phyloP scores from a whole-genome alignment of 1,140 invertebrate genomes.

The Contarinia nasturtii region DNA sequence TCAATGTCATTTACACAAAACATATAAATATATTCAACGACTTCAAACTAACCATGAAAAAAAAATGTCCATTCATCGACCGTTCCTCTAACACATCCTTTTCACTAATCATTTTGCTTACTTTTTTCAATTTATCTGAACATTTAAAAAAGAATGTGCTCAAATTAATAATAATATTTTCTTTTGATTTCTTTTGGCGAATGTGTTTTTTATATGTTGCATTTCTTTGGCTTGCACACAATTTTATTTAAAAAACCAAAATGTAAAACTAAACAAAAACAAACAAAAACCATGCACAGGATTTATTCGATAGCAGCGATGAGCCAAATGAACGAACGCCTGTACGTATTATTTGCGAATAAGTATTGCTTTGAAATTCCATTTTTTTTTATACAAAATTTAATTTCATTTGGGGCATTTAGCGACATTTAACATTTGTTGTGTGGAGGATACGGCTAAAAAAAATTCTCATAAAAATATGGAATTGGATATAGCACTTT shows the following conservation, averaged over 20 bases:
- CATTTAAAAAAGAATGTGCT: background rate
- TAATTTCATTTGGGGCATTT: background rate
- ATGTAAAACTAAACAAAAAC: background rate
- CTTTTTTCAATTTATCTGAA: background rate
- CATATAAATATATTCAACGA: no score
- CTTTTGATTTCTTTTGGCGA: background rate
- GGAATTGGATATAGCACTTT: no score
- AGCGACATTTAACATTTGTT: no score
- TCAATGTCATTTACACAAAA: background rate
- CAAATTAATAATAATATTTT: background rate
- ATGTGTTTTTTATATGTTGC: background rate
- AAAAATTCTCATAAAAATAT: no score
- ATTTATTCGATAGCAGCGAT: background rate
- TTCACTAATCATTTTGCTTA: background rate
- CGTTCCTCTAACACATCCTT: background rate
- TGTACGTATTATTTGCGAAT: conserved; percentile 22
- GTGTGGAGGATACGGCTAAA: no score
- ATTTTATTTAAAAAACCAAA: background rate
- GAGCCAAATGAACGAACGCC: conserved; percentile 18
- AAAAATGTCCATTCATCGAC: background rate
- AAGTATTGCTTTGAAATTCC: background rate
- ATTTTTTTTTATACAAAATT: background rate
- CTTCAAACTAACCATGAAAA: no score
- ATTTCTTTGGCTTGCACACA: background rate
- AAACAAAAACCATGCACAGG: no score